These are phyloP conservation scores for Spinus olivaceus DNA, from an alignment of 2,797 vertebrate genomes.

Conservation along the genomic window DNA sequence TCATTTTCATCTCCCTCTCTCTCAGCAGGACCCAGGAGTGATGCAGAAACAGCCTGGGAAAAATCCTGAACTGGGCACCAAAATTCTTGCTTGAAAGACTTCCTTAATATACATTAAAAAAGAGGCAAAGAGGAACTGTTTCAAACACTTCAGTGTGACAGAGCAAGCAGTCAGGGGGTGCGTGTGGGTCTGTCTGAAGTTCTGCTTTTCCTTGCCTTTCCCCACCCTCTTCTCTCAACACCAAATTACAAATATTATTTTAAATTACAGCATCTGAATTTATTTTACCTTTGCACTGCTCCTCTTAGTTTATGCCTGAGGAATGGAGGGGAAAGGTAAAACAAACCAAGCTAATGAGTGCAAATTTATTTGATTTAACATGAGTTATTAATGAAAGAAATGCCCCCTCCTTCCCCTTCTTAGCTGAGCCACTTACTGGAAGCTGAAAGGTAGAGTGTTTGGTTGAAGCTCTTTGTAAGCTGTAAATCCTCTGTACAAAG, in stretches of 20 bases:
- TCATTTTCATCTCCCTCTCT: background rate
- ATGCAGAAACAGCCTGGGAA: background rate
- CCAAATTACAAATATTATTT: background rate
- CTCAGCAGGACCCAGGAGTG: background rate
- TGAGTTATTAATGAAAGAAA: background rate
- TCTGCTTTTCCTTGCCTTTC: background rate
- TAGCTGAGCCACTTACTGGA: conserved; percentile 74
- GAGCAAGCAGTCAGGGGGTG: background rate
- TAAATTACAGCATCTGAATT: background rate
- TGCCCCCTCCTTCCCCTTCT: background rate
- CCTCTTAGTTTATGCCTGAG: background rate
- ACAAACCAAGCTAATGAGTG: background rate
- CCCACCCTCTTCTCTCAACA: background rate
- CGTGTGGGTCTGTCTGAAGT: background rate
- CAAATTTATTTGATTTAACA: background rate
- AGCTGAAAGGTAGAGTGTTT: conserved; percentile 79
- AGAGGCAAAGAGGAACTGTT: background rate
- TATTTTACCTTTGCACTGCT: background rate
- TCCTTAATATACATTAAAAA: background rate
- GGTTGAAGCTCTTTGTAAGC: conserved; percentile 75
- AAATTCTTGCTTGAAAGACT: background rate
- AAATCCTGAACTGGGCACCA: background rate
- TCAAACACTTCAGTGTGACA: background rate
- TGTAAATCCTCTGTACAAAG: conserved; percentile 75
- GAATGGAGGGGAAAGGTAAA: background rate